Percentiles rank a stretch among this genome's conserved stretches.
phyloP scores from a whole-genome alignment of 2,888 invertebrate species.

The Lamellibrachia columna region DNA sequence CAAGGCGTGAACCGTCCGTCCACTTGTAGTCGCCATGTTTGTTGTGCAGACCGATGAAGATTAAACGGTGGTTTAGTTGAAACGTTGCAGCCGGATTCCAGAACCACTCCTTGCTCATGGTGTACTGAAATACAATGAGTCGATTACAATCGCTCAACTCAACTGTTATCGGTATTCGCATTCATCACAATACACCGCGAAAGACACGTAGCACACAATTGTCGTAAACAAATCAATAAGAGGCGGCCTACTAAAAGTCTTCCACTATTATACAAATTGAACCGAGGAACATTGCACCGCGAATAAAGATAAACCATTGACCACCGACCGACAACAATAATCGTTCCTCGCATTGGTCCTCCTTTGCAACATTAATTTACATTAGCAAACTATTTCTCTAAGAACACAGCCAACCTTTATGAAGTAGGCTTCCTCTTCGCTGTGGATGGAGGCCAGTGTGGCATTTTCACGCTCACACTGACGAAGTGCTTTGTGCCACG shows the following conservation, averaged over 20 bases:
- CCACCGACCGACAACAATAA: background rate
- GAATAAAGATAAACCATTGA: background rate
- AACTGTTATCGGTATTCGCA: background rate
- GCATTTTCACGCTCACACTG: conserved; percentile 35
- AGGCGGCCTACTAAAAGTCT: too few relatives aligned
- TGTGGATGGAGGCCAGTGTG: conserved; percentile 32
- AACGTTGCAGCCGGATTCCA: conserved; percentile 32
- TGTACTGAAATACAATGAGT: conserved; percentile 32
- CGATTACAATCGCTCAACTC: background rate
- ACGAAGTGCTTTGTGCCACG: conserved; percentile 31
- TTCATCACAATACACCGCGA: background rate
- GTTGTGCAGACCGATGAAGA: conserved; percentile 37
- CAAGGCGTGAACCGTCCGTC: conserved; percentile 33
- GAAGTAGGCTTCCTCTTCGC: conserved; percentile 39
- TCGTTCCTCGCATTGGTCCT: background rate
- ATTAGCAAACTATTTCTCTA: background rate
- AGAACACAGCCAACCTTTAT: conserved; percentile 34
- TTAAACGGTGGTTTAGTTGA: conserved; percentile 32
- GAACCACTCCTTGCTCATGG: conserved; percentile 31
- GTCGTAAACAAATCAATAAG: too few relatives aligned
- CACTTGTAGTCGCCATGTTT: conserved; percentile 33
- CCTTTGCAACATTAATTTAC: background rate
- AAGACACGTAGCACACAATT: too few relatives aligned
- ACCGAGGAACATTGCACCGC: background rate
- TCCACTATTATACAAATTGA: too few relatives aligned